Percentiles rank a stretch among this genome's conserved stretches.
Conservation (phyloP, 2,888 invertebrate species). For the Cynaeus angustus region DNA sequence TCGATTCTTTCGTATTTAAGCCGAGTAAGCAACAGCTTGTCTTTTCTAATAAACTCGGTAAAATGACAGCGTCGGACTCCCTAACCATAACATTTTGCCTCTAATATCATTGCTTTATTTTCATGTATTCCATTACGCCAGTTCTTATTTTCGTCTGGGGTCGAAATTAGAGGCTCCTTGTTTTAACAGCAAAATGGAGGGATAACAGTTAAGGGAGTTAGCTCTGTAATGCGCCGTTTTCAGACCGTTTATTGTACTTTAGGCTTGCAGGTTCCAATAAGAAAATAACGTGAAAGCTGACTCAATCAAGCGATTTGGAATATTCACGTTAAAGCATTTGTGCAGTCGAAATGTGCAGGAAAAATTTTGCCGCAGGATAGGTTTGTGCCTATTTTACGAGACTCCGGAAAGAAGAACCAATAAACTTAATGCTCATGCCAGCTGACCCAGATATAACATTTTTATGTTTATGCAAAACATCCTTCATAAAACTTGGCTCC, state of each 20-base stretch:
- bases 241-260: not conserved
- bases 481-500: conserved; percentile 25
- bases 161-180: not conserved
- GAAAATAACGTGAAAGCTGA: not conserved
- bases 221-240: not conserved
- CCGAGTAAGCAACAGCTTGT: too few species aligned
- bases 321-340: not conserved
- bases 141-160: conserved; percentile 4
- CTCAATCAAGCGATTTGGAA: not conserved
- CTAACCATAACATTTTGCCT: not conserved
- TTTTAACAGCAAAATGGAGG: not conserved
- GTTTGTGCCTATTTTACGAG: conserved; percentile 18
- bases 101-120: not conserved
- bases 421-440: conserved; percentile 15
- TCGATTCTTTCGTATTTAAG: too few species aligned
- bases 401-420: conserved; percentile 19
- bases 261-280: not conserved
- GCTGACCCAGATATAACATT: conserved; percentile 26
- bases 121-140: not conserved
- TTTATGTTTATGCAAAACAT: conserved; percentile 35
- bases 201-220: conserved; percentile 11
- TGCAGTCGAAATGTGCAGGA: not conserved
- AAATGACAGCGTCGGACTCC: not conserved
- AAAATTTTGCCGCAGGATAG: conserved; percentile 4
- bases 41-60: not conserved